A percentile compares a stretch with the other conserved stretches of the same genome.
phyloP scores from a whole-genome alignment of 2,113 vertebrate species.

The Corythaixoides concolor region DNA sequence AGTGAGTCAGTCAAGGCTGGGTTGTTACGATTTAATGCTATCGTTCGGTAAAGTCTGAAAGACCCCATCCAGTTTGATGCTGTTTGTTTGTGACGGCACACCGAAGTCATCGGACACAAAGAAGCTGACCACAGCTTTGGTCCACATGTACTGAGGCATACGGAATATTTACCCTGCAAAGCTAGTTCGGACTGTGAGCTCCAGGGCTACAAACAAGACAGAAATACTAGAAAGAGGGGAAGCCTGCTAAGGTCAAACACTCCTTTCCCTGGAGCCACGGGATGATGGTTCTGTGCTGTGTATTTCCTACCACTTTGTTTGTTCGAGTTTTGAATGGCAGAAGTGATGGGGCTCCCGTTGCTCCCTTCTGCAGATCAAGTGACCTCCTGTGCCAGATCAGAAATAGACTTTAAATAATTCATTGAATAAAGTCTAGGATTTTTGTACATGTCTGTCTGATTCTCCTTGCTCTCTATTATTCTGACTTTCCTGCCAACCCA shows the following conservation, averaged over 20 bases:
- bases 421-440: constrained; percentile 63
- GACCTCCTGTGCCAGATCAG: constrained; percentile 47
- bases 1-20: not conserved
- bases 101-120: not conserved
- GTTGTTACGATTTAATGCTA: not conserved
- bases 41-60: accelerated
- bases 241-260: not conserved
- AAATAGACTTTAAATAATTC: constrained; percentile 63
- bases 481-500: not conserved
- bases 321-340: not conserved
- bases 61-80: not conserved
- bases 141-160: accelerated
- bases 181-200: not conserved
- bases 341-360: not conserved
- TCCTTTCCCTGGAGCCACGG: not conserved
- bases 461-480: constrained; percentile 19
- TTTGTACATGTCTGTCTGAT: constrained; percentile 53
- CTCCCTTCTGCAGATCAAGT: not conserved
- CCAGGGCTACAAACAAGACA: not conserved
- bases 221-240: not conserved
- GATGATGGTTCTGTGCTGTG: not conserved
- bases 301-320: not conserved
- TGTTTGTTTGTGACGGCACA: too few relatives aligned
- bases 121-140: not conserved
- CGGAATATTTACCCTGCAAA: not conserved